phyloP scores from a whole-genome alignment of 1,140 invertebrate species.

The Rhopalosiphum padi region DNA sequence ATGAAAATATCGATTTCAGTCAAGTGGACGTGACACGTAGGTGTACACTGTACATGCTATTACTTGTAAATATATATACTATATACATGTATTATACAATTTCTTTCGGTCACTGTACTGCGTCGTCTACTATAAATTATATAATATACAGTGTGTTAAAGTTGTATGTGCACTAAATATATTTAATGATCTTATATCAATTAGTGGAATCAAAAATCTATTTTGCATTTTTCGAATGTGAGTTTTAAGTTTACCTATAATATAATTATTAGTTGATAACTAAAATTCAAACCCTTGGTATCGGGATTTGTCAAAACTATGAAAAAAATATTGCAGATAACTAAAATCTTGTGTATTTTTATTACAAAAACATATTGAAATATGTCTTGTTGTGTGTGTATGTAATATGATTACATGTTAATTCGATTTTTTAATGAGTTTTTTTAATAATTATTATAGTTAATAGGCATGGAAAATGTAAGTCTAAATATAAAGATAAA shows the following conservation, averaged over 20 bases:
- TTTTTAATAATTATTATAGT: too few relatives aligned
- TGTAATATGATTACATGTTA: not conserved
- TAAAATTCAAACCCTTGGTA: not conserved
- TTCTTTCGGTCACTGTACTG: not conserved
- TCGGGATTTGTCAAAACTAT: not conserved
- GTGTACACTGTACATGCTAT: not conserved
- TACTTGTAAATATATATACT: not conserved
- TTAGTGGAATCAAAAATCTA: not conserved
- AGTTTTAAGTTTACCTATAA: not conserved
- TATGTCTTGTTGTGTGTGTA: not conserved
- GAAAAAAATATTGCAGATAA: not conserved
- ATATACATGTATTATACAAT: not conserved
- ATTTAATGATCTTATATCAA: not conserved
- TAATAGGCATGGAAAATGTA: too few relatives aligned
- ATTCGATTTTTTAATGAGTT: not conserved
- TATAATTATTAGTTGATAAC: not conserved
- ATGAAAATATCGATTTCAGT: slow-evolving; percentile 6
- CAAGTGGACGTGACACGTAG: not conserved
- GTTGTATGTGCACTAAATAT: not conserved
- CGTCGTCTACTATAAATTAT: not conserved
- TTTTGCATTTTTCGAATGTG: not conserved
- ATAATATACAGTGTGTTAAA: not conserved
- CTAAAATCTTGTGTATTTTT: not conserved
- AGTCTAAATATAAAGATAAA: too few relatives aligned
- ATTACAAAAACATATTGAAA: not conserved